Evolutionary conservation across 2,113 vertebrate species (phyloP).

Genomic region (Odocoileus hemionus): DNA sequence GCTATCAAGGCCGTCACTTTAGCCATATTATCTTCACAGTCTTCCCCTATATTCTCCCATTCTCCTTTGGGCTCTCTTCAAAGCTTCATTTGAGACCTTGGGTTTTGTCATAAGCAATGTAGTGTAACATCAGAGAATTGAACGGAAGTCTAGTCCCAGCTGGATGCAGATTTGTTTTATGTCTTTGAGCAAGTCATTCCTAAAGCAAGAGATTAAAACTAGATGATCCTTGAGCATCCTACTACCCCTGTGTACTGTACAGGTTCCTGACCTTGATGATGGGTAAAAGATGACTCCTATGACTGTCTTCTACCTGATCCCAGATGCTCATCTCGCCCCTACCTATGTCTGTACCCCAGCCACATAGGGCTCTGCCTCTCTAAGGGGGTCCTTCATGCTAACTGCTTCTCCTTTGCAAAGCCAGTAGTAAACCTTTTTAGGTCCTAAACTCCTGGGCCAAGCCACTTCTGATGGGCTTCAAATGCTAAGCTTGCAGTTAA

Average conservation of each 20-base stretch:
- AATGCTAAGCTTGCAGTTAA: slow-evolving; percentile 4
- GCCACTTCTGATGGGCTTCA: background rate
- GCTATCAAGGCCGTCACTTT: background rate
- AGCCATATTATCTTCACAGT: background rate
- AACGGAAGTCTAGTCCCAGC: background rate
- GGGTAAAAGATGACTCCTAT: background rate
- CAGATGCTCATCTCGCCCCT: background rate
- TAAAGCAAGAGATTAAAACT: background rate
- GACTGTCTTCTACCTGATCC: background rate
- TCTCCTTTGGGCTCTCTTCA: slow-evolving; percentile 14
- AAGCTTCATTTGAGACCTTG: slow-evolving; percentile 8
- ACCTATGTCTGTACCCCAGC: background rate
- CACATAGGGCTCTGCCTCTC: background rate
- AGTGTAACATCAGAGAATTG: background rate
- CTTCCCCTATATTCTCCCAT: background rate
- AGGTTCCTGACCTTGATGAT: background rate
- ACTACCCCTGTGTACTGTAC: background rate
- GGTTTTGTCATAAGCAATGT: background rate
- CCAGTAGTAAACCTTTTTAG: background rate
- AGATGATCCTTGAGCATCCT: background rate
- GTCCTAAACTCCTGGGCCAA: background rate
- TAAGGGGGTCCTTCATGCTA: background rate
- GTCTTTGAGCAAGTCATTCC: background rate
- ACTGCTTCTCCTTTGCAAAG: slow-evolving; percentile 9
- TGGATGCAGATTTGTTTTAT: background rate